Evolutionary conservation across 2,113 vertebrate genomes (phyloP), one percentile per base, ranked within the genome.

Genomic region (Cygnus atratus): DNA sequence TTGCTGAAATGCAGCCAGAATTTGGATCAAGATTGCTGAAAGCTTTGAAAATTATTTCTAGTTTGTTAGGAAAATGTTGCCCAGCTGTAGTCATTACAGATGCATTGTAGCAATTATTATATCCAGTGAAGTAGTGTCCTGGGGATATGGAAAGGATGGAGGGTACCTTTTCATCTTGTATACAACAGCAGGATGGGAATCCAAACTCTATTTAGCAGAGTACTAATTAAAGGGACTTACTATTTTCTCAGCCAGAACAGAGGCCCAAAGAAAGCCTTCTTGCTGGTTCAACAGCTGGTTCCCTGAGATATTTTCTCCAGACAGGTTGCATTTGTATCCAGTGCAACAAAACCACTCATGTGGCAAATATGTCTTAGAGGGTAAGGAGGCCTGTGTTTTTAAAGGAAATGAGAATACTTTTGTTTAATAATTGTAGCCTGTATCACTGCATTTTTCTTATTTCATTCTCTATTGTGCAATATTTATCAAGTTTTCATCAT

Each of bases 31-130:
- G 80, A 82, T 21, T 76, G 54, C 29, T 77, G 26, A 84, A 86
- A 93, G 29, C 33, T 75, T 84, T 86, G 29, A 28, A 72, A 78
- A 90, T 92, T 90, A 84, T 95, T 96, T 92, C 44, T 93, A 29
- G 46, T 81, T 93, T 93, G 63, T 94, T 87, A 87, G 68, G 43
- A 75, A 88, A 94, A 92, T 41, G 29, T 78, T 90, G 54, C 43
- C 82, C 61, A 93, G 79, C 76, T 94, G 75, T 71, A 75, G 46
- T 39, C 35, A 52, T 86, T 57, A 88, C 52, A 55, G 72, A 79
- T 84, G 63, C 58, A 74, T 67, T 80, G 10, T 52, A 77, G 62
- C 55, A 77, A 63, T 77, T 83, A 91, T 48, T 82, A 44, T 43
- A 67, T 43, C 50, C 39, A 88, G 31, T 31, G 39, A 66, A 91